Evolutionary conservation across 2,888 invertebrate genomes (phyloP), one percentile per base, ranked within the genome.

Genomic region (Elysia crispata): DNA sequence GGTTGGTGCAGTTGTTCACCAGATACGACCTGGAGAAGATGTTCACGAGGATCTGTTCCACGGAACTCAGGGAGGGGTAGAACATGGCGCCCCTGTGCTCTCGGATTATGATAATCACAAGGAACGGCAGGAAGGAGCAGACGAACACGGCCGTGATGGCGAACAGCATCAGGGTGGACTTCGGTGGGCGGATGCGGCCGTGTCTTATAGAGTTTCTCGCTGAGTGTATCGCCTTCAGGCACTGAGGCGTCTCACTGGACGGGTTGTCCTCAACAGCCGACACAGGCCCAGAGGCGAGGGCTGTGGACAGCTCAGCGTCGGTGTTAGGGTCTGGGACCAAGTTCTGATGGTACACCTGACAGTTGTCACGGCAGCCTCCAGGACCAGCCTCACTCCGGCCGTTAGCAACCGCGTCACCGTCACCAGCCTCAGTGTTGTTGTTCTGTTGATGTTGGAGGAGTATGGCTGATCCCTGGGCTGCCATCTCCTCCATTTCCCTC

Each of bases 1-100:
- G 85, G 77, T 86, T 86, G 33, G 84, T 79, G 64, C 84, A 82
- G 82, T 83, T 85, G 81, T 86, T 86, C 49, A 86, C 81, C 25
- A 86, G 73, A 78, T 85, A 85, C 20, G 85, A 86, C n/a, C 84
- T 77, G 23, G 83, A 62, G 64, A 85, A 85, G 25, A 86, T 76
- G 62, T 84, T 84, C 15, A 85, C 84, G 1, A 78, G 18, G 5
- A 86, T 49, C 64, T 85, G 78, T n/a, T 82, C 72, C 0, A 15
- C 18, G 8, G 77, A 64, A 18, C 33, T 82, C 41, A 86, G 75
- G 5, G 72, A 74, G 13, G 76, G 64, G 60, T 85, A 85, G 66
- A 86, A 85, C 11, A 25, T 50, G 1, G 57, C 67, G 15, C 83
- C 83, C 0, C 74, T 31, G 33, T 70, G 76, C 20, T 81, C 79